Percentiles rank a stretch among this genome's conserved stretches.
These are phyloP conservation scores for Bradysia coprophila DNA, from an alignment of 1,140 invertebrate species.

Conservation along the genomic window DNA sequence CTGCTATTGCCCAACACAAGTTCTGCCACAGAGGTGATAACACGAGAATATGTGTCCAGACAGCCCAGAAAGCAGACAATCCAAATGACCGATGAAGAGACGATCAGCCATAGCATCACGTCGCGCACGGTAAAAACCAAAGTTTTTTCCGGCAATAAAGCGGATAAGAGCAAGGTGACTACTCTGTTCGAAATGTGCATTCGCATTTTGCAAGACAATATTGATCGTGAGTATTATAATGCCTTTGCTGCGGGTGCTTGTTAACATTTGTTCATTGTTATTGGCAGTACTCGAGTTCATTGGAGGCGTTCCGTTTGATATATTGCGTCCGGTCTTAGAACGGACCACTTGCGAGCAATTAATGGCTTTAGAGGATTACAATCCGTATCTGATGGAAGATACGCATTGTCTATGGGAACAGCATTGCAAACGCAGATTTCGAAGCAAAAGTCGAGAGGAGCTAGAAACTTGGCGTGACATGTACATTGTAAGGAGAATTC, in stretches of 20 bases:
- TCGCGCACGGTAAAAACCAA: conserved; percentile 68
- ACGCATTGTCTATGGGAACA: conserved; percentile 75
- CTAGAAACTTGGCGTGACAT: conserved; percentile 82
- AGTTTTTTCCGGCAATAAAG: conserved; percentile 67
- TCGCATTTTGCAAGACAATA: conserved; percentile 73
- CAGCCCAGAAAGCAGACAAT: conserved; percentile 20
- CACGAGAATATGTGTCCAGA: conserved; percentile 19
- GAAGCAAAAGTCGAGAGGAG: conserved; percentile 48
- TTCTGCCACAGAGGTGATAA: conserved; percentile 20
- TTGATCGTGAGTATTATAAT: conserved; percentile 69
- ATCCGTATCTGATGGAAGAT: conserved; percentile 76
- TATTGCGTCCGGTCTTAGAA: conserved; percentile 81
- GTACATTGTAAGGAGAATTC: conserved; percentile 44
- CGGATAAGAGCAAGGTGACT: conserved; percentile 39
- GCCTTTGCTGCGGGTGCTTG: no score
- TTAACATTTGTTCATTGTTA: conserved; percentile 1
- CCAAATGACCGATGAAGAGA: conserved; percentile 12
- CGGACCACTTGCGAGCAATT: conserved; percentile 68
- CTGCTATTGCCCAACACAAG: conserved; percentile 51
- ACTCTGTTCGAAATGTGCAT: conserved; percentile 69
- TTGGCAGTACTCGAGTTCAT: conserved; percentile 61
- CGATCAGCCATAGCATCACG: conserved; percentile 43
- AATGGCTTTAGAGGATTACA: conserved; percentile 69
- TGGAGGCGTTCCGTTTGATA: conserved; percentile 83
- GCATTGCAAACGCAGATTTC: conserved; percentile 66